Percentiles rank a stretch among this genome's conserved stretches.
phyloP scores from a whole-genome alignment of 92 coral and sea anemone species.

The Epizoanthus fatuus region DNA sequence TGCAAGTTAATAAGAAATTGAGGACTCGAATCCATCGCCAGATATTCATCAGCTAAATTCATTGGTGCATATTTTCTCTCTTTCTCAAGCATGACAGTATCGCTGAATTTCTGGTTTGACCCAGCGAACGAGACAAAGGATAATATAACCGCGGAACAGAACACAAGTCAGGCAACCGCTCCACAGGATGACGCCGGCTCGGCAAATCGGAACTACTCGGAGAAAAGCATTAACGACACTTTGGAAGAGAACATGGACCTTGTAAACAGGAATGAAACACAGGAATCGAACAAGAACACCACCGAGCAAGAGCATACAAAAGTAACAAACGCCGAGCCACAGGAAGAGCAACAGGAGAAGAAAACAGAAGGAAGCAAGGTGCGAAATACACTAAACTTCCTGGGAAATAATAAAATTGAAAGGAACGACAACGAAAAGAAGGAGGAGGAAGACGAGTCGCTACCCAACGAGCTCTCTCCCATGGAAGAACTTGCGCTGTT shows the following conservation, averaged over 20 bases:
- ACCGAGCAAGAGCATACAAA: background rate
- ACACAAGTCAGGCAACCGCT: background rate
- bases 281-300: background rate
- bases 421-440: background rate
- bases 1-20: too few species aligned
- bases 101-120: constrained; percentile 98
- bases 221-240: background rate
- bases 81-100: constrained; percentile 83
- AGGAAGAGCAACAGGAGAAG: background rate
- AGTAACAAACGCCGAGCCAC: background rate
- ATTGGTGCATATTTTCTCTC: background rate
- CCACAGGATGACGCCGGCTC: background rate
- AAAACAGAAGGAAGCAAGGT: background rate
- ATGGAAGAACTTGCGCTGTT: constrained; percentile 66
- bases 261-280: background rate
- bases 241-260: background rate
- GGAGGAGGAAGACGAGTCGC: constrained; percentile 1
- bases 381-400: background rate
- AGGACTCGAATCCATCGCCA: too few species aligned
- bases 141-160: background rate
- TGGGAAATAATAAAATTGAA: background rate
- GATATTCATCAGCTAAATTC: too few species aligned
- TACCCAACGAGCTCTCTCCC: constrained; percentile 54
- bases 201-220: background rate
- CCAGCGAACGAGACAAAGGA: constrained; percentile 51